Base-by-base conservation (phyloP, 2,888 invertebrate genomes). In the Scotopteryx bipunctaria region DNA sequence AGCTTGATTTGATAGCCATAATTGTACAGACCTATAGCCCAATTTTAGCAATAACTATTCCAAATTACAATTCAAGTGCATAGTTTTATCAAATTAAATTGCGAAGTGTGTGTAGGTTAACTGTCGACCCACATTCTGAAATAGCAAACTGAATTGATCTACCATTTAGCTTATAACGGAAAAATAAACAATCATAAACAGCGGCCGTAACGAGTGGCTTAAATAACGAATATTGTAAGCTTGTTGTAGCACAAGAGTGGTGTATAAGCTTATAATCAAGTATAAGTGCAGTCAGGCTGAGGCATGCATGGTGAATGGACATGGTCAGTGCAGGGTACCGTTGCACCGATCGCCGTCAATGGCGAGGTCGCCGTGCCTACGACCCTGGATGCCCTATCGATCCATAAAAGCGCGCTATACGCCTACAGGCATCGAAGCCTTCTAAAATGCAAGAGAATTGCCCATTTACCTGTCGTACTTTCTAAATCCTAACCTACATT, bases 351-450 rank as follows among this genome's bases (percentile, higher is more conserved):
- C 43, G 66, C 71, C 73, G 70, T 77, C 80, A 78, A 78, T 82
- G 79, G 78, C 59, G 71, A 77, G 80, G 83, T 76, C 78, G 76
- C 69, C 64, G 75, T 72, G 78, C 76, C 77, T 80, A 69, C 80
- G 85, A 84, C 86, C 81, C 80, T 73, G 67, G 61, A 69, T 76
- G 79, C 81, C 83, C 83, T 84, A 84, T 84, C 86, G 83, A 83
- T 82, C 86, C 81, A 78, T 80, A 80, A 79, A 80, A 71, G 75
- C 46, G 53, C 50, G 42, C 55, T 54, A 60, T 58, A 60, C 60
- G 66, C 67, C 69, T 61, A 54, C 54, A 64, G 69, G 56, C 54
- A 61, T 53, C 51, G 48, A 44, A 57, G 48, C 59, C 61, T 50
- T 50, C 43, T 31, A 40, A 41, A 37, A 52, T 46, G 42, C 55